phyloP scores from a whole-genome alignment of 2,888 invertebrate species.

The Macrophya alboannulata region DNA sequence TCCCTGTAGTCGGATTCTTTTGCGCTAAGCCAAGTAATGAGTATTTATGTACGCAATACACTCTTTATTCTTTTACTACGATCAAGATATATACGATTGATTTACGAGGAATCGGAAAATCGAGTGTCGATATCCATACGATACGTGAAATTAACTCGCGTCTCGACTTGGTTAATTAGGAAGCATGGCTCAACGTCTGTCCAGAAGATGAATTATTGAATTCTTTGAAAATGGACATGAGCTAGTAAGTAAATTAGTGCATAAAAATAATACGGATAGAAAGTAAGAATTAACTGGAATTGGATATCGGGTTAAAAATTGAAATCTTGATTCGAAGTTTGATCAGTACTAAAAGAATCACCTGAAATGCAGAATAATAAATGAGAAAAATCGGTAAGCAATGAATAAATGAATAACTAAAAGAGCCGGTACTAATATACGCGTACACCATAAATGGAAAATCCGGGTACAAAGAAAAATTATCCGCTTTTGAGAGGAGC shows the following conservation, averaged over 20 bases:
- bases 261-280: no score
- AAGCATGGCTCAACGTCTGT: no score
- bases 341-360: background rate
- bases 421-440: background rate
- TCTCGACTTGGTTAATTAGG: no score
- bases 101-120: background rate
- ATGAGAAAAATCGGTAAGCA: background rate
- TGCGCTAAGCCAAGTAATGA: slow-evolving; percentile 38
- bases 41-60: slow-evolving; percentile 49
- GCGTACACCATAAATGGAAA: slow-evolving; percentile 8
- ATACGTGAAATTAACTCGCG: no score
- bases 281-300: no score
- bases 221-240: no score
- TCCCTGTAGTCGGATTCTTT: slow-evolving; percentile 31
- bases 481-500: background rate
- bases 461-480: slow-evolving; percentile 25
- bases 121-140: no score
- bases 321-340: no score
- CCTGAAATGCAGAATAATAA: background rate
- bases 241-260: no score
- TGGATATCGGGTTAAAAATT: no score
- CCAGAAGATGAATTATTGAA: no score
- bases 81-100: slow-evolving; percentile 49
- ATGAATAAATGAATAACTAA: background rate
- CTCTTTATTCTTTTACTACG: background rate